A percentile compares a stretch with the other conserved stretches of the same genome.
Conservation (phyloP, 1,140 invertebrate genomes). For the Sitophilus oryzae region DNA sequence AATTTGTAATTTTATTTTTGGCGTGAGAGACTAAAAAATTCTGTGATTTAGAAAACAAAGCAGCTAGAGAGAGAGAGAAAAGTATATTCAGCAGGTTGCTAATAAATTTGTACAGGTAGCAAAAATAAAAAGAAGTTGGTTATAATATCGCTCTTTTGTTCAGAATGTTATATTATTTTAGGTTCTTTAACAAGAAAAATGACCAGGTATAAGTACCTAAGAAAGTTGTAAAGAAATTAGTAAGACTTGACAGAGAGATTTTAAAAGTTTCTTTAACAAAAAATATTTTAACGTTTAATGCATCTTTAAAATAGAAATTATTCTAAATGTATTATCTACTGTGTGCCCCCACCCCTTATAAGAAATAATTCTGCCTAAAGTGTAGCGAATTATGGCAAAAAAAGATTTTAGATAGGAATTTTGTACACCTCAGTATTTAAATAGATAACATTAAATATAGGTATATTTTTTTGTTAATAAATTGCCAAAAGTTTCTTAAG, state of each 20-base stretch:
- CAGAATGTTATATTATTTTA: background rate
- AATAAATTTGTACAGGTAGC: conserved; percentile 13
- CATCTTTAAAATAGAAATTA: background rate
- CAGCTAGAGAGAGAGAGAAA: conserved; percentile 9
- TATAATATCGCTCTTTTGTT: conserved; percentile 1
- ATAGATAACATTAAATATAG: background rate
- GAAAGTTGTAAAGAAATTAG: background rate
- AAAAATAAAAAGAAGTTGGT: conserved; percentile 8
- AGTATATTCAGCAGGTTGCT: conserved; percentile 11
- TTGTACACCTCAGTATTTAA: conserved; percentile 7
- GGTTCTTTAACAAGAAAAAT: background rate
- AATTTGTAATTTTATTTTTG: background rate
- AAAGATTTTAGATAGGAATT: conserved; percentile 5
- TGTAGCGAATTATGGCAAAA: conserved; percentile 6
- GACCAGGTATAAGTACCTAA: background rate
- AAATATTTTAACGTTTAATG: background rate
- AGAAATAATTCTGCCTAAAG: conserved; percentile 10
- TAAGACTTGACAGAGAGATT: background rate
- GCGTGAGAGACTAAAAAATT: conserved; percentile 11
- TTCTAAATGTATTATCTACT: conserved; percentile 10
- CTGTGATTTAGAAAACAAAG: conserved; percentile 22
- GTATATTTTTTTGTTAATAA: conserved; percentile 1
- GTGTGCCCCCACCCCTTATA: conserved; percentile 10
- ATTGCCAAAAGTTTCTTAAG: background rate
- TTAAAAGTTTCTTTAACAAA: background rate